Base-by-base conservation (phyloP, 2,888 invertebrate genomes). In the Diloba caeruleocephala region DNA sequence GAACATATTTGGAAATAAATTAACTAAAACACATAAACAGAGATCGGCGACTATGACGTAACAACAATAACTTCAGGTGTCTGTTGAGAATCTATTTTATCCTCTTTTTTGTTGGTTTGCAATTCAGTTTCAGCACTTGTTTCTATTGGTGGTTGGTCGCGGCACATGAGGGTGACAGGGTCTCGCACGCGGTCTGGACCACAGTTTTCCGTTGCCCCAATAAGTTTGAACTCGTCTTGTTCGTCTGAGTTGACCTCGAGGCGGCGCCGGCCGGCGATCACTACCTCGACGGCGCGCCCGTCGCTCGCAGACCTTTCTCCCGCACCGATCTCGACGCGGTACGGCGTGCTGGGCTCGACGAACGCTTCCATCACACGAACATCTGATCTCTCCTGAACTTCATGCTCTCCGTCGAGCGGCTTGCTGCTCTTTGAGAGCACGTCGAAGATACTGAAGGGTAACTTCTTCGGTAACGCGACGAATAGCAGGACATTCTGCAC, bases 401-500 rank as follows among this genome's bases (percentile, higher is more conserved):
- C 77, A 3, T 74, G 53, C 25, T 77, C 58, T 21, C 42, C 68
- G 19, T 81, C 80, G 1, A 67, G 48, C 9, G 58, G 76, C 51
- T 84, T 84, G 42, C 77, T 56, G 13, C 49, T 67, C 42, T 67
- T 72, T 2, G 59, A 62, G 29, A 87, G 66, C 2, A 87, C 10
- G 36, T 77, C 79, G 14, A 74, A 37, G 1, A 85, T 58, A 6
- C 71, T 39, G 0, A 75, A 60, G 53, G 69, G 61, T 10, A 84
- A 38, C 54, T 88, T 89, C 34, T 83, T 77, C 2, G 95, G 94
- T 14, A 95, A 87, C 0, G 95, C 94, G n/a, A 97, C 82, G 17
- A 97, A 83, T 41, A 97, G 87, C 61, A 97, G 90, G 61, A 97
- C 94, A 77, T 97, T 97, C 64, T 96, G 95, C 7, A 97, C 87